phyloP scores from a whole-genome alignment of 2,797 vertebrate species.

The Dromococcyx pavoninus region DNA sequence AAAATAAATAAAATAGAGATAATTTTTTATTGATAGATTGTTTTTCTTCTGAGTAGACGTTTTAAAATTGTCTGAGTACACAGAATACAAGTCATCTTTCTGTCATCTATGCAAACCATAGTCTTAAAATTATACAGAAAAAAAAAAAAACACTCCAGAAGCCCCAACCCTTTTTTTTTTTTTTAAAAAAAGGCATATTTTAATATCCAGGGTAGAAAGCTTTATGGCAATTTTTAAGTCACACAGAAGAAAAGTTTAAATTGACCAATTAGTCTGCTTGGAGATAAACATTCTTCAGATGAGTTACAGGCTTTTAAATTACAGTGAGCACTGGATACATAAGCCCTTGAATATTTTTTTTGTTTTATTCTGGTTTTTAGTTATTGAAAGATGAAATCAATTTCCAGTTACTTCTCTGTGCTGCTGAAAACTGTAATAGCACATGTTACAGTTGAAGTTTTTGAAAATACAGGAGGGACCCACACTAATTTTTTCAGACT shows the following conservation, averaged over 20 bases:
- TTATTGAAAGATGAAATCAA: not conserved
- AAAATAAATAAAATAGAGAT: constrained; percentile 28
- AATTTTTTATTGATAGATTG: not conserved
- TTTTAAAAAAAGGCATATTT: not conserved
- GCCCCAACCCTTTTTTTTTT: not conserved
- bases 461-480: not conserved
- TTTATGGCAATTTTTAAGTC: not conserved
- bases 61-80: not conserved
- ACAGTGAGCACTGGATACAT: not conserved
- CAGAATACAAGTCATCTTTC: not conserved
- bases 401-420: not conserved
- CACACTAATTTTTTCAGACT: not conserved
- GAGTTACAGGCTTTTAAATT: not conserved
- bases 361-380: not conserved
- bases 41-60: not conserved
- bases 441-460: not conserved
- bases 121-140: not conserved
- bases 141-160: not conserved
- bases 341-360: not conserved
- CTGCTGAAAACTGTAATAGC: not conserved
- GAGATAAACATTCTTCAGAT: not conserved
- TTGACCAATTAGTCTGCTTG: not conserved
- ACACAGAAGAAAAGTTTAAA: not conserved
- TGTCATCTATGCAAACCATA: not conserved
- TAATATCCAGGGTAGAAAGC: not conserved